phyloP scores from a whole-genome alignment of 2,888 invertebrate species.

The Acanthosepion pharaonis region DNA sequence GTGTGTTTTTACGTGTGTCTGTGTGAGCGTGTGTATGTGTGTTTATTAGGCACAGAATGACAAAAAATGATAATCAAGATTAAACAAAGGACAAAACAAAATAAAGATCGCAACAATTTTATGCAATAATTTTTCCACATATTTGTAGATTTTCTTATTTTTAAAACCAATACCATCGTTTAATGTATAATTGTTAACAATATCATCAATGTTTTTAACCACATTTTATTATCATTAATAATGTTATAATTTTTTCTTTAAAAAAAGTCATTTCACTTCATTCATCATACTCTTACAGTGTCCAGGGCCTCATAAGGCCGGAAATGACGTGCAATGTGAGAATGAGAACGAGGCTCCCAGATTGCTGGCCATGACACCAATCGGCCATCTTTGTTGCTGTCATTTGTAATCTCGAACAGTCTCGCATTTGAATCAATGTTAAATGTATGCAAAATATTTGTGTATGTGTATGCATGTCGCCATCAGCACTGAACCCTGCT shows the following conservation, averaged over 20 bases:
- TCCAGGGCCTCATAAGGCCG: constrained; percentile 33
- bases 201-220: constrained; percentile 33
- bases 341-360: constrained; percentile 5
- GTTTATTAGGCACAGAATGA: too few species aligned
- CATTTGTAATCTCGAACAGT: neutral
- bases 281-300: neutral
- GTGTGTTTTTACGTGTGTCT: too few species aligned
- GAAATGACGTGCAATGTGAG: constrained; percentile 1
- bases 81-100: neutral
- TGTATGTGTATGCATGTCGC: neutral
- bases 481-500: neutral
- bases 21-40: too few species aligned
- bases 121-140: constrained; percentile 10
- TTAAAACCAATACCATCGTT: constrained; percentile 24
- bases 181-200: neutral
- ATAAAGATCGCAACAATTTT: constrained; percentile 20
- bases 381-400: neutral
- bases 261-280: constrained; percentile 3
- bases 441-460: constrained; percentile 12
- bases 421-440: neutral
- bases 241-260: neutral
- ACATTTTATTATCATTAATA: constrained; percentile 33
- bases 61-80: too few species aligned
- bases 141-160: neutral
- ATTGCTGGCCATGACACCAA: neutral